These are phyloP conservation scores for Lipophrys pholis DNA, from an alignment of 2,113 vertebrate species.

Conservation along the genomic window DNA sequence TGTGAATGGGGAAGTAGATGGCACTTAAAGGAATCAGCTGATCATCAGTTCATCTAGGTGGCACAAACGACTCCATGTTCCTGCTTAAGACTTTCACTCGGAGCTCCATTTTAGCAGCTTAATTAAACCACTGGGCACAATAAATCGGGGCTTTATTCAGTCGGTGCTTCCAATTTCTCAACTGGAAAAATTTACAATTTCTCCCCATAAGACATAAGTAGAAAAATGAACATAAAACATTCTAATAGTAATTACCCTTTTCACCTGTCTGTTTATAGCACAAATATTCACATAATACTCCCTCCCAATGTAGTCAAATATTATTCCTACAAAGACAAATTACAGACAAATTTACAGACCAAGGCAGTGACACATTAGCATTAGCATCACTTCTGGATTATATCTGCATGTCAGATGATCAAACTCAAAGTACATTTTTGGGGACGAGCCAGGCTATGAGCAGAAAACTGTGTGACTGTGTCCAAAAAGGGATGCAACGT, in stretches of 20 bases:
- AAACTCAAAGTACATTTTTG: background rate
- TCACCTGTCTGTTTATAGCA: background rate
- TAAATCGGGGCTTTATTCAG: slow-evolving; percentile 33
- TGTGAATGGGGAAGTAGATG: slow-evolving; percentile 38
- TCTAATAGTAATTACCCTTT: slow-evolving; percentile 1
- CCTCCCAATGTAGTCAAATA: background rate
- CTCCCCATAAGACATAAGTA: too few species aligned
- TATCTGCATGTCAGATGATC: background rate
- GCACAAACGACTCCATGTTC: slow-evolving; percentile 45
- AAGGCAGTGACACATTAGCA: background rate
- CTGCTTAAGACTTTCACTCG: slow-evolving; percentile 6
- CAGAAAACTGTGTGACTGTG: background rate
- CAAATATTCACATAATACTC: background rate
- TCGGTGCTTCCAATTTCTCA: background rate
- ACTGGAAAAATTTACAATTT: slow-evolving; percentile 5
- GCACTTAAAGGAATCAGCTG: slow-evolving; percentile 54
- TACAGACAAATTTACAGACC: background rate
- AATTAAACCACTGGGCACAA: slow-evolving; percentile 50
- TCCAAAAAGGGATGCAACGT: background rate
- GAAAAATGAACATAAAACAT: background rate
- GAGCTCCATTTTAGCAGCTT: slow-evolving; percentile 39
- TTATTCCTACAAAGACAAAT: background rate
- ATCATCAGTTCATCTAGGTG: slow-evolving; percentile 52
- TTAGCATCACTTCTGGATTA: background rate
- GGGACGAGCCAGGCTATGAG: background rate